Conservation (phyloP, 2,888 invertebrate genomes). For the Eilema sororculum region DNA sequence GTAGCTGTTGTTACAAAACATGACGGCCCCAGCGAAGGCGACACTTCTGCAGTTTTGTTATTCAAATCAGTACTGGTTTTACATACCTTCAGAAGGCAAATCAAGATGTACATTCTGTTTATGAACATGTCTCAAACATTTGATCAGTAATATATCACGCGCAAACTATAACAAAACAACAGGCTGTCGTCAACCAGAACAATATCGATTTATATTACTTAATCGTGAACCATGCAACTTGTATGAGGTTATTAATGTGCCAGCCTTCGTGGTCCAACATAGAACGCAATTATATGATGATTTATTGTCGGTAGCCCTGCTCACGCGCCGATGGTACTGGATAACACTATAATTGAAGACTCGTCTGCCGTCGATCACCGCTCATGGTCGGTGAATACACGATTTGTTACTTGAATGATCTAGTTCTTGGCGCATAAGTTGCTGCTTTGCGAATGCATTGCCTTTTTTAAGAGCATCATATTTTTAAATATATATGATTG, state of each 20-base stretch:
- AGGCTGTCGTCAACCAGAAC: conserved; percentile 17
- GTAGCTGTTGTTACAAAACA: not conserved
- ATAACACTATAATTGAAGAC: conserved; percentile 61
- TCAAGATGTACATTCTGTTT: not conserved
- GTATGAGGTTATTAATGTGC: conserved; percentile 19
- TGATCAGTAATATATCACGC: conserved; percentile 22
- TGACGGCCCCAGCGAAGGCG: not conserved
- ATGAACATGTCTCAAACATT: conserved; percentile 9
- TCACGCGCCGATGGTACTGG: conserved; percentile 44
- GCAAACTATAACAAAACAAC: conserved; percentile 12
- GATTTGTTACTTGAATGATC: conserved; percentile 59
- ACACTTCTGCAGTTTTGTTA: not conserved
- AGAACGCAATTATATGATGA: conserved; percentile 49
- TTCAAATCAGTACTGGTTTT: not conserved
- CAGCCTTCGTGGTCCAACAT: conserved; percentile 36
- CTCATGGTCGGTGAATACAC: conserved; percentile 71
- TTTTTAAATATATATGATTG: too few relatives aligned
- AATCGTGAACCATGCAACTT: conserved; percentile 24
- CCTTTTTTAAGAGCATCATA: not conserved
- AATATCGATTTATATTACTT: conserved; percentile 26
- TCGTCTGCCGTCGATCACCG: conserved; percentile 66
- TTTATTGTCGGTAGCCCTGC: conserved; percentile 49
- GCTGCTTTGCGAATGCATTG: conserved; percentile 35
- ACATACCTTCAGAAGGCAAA: not conserved
- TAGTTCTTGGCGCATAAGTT: conserved; percentile 58